phyloP scores from a whole-genome alignment of 2,113 vertebrate species.

The Bos indicus region DNA sequence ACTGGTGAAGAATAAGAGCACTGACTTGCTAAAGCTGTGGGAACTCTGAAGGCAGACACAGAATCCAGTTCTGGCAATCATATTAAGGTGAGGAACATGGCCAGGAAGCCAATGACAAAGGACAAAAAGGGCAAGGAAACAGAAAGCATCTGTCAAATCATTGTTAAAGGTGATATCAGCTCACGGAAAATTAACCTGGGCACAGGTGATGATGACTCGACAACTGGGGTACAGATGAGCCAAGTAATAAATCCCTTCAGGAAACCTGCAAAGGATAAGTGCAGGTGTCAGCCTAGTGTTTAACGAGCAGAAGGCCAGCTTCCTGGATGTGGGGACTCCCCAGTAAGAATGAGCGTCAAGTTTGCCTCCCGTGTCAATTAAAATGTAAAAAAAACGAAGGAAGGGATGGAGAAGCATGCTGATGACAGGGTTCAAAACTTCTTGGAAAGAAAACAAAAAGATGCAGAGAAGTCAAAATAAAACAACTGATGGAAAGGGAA shows the following conservation, averaged over 20 bases:
- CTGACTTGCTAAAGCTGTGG: background rate
- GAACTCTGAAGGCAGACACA: background rate
- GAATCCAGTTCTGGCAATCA: background rate
- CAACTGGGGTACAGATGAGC: background rate
- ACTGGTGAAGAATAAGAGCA: background rate
- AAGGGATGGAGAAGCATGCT: background rate
- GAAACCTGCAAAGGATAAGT: background rate
- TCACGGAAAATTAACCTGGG: background rate
- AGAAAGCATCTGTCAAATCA: background rate
- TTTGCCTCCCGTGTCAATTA: background rate
- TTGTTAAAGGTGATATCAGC: background rate
- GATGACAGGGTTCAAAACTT: background rate
- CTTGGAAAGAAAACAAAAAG: background rate
- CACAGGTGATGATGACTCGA: background rate
- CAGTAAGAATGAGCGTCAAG: rapidly evolving
- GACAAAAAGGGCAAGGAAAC: background rate
- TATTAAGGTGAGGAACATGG: rapidly evolving
- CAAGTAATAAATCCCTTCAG: background rate
- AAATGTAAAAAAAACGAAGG: background rate
- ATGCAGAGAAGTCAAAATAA: background rate
- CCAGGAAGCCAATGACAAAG: background rate
- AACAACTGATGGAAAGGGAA: background rate
- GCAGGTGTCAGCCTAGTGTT: background rate
- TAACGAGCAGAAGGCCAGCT: background rate
- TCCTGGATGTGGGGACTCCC: background rate